These are phyloP conservation scores for Oryzias dopingdopingensis DNA, from an alignment of 2,797 vertebrate species.

Conservation along the genomic window DNA sequence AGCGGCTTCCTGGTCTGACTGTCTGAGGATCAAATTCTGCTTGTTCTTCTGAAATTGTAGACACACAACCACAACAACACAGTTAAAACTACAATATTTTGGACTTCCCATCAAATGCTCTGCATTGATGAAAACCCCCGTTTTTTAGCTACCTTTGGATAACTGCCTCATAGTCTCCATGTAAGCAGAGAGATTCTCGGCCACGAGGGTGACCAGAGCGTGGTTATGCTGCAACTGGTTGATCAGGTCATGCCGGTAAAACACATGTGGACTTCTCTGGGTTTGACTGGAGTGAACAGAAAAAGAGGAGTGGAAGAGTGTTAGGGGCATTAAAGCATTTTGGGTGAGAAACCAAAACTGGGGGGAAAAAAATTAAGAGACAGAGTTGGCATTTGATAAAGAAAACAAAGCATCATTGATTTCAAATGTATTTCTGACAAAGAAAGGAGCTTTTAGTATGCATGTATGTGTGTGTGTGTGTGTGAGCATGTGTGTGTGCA, in stretches of 20 bases:
- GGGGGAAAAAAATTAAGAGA: slow-evolving; percentile 3
- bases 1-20: slow-evolving; percentile 94
- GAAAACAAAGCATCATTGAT: slow-evolving; percentile 42
- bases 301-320: slow-evolving; percentile 18
- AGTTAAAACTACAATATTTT: slow-evolving; percentile 7
- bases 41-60: slow-evolving; percentile 82
- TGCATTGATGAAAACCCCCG: not conserved
- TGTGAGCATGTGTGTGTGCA: slow-evolving; percentile 10
- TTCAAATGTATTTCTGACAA: slow-evolving; percentile 45
- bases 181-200: slow-evolving; percentile 98
- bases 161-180: slow-evolving; percentile 99
- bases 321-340: slow-evolving; percentile 8
- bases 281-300: slow-evolving; percentile 85
- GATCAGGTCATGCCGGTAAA: slow-evolving; percentile 99
- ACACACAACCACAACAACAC: not conserved
- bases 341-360: slow-evolving; percentile 8
- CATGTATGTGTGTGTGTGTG: slow-evolving; percentile 20
- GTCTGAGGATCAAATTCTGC: slow-evolving; percentile 98
- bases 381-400: slow-evolving; percentile 26
- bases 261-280: slow-evolving; percentile 96
- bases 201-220: slow-evolving; percentile 95
- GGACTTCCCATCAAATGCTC: not conserved
- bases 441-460: slow-evolving; percentile 46
- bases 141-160: slow-evolving; percentile 87
- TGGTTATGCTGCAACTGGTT: slow-evolving; percentile 99